Evolutionary conservation across 2,888 invertebrate species (phyloP).

Genomic region (Magallana nippona): DNA sequence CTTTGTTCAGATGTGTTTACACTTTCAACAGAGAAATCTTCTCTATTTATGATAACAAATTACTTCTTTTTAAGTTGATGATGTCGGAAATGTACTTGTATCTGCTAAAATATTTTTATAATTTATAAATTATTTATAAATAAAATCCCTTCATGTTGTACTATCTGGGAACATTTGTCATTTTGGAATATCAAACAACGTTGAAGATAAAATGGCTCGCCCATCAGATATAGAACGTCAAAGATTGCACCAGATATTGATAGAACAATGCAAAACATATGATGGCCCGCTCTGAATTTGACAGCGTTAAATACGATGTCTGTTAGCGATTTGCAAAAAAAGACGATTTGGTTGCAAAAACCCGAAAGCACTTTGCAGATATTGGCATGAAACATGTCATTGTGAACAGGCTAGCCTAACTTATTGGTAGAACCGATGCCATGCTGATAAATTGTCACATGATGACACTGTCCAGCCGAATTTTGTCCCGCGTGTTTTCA

Average conservation of each 20-base stretch:
- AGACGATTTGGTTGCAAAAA: not conserved
- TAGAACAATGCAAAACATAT: slow-evolving; percentile 21
- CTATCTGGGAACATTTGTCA: slow-evolving; percentile 15
- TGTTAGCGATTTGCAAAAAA: slow-evolving; percentile 15
- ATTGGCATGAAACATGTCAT: slow-evolving; percentile 3
- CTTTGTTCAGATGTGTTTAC: too few species aligned
- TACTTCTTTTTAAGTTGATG: not conserved
- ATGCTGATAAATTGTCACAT: slow-evolving; percentile 30
- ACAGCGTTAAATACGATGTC: slow-evolving; percentile 28
- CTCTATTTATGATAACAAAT: not conserved
- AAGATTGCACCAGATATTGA: slow-evolving; percentile 29
- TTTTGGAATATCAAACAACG: slow-evolving; percentile 20
- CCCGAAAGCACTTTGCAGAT: not conserved
- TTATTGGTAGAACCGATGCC: slow-evolving; percentile 20
- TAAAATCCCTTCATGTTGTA: not conserved
- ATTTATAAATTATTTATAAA: not conserved
- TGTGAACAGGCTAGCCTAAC: slow-evolving; percentile 8
- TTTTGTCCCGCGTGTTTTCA: slow-evolving; percentile 7
- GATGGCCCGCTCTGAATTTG: slow-evolving; percentile 27
- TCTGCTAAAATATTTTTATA: slow-evolving; percentile 1
- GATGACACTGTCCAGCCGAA: slow-evolving; percentile 19
- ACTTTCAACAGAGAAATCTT: too few species aligned
- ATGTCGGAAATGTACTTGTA: slow-evolving; percentile 9
- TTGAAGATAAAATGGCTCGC: not conserved
- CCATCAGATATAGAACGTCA: slow-evolving; percentile 22